phyloP scores from a whole-genome alignment of 2,113 vertebrate genomes.

The Plectropomus leopardus region DNA sequence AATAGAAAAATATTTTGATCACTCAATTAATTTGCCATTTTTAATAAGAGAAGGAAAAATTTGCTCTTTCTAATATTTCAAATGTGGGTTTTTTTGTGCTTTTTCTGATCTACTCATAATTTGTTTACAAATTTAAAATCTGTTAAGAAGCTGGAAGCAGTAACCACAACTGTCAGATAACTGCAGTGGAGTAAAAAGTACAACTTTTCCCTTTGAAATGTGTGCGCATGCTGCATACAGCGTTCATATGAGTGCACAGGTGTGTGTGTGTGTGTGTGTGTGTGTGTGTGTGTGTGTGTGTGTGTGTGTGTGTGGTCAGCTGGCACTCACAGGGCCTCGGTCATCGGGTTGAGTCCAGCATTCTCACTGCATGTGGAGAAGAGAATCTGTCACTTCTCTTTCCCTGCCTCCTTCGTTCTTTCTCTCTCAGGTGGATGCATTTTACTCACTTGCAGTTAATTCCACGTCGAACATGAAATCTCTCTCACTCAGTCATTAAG shows the following conservation, averaged over 20 bases:
- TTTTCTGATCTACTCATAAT: no score
- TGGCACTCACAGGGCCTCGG: constrained; percentile 76
- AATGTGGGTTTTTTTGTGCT: no score
- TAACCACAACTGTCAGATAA: neutral
- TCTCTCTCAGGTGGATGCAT: neutral
- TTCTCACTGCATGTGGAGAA: constrained; percentile 77
- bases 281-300: constrained; percentile 27
- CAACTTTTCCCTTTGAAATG: neutral
- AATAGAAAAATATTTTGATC: no score
- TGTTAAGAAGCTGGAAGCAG: no score
- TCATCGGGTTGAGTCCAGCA: constrained; percentile 72
- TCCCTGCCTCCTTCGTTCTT: constrained; percentile 16
- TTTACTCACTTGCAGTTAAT: constrained; percentile 26
- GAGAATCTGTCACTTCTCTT: constrained; percentile 76
- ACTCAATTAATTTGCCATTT: no score
- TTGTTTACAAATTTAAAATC: no score
- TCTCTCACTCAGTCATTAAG: constrained; percentile 21
- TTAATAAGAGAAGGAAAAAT: no score
- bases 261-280: constrained; percentile 8
- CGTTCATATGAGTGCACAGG: neutral
- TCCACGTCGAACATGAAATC: constrained; percentile 19
- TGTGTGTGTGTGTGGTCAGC: constrained; percentile 50
- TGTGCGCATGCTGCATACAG: neutral
- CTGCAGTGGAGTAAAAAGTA: neutral
- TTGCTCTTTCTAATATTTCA: no score